Base-by-base conservation (phyloP, 92 coral and sea anemone species). In the Diadumene lineata region DNA sequence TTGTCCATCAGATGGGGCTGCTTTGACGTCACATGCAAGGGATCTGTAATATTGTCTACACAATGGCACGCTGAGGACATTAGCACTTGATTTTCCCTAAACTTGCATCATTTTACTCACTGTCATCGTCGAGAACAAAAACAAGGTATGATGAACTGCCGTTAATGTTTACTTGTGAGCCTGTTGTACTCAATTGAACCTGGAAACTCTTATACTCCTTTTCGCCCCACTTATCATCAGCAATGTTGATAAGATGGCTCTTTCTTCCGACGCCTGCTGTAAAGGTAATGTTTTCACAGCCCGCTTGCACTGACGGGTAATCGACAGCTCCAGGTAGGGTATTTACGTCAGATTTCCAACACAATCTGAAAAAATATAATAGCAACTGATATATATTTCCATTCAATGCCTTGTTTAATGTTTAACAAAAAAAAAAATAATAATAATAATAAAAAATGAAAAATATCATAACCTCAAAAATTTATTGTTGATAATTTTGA, bases 231-330 rank as follows among this genome's bases (percentile, higher is more conserved):
- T 11, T 10, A 33, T 64, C 69, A 33, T 64, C 25, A 64, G 22
- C 16, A 9, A 64, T 33, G 31, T 4, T 11, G 48, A 64, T 64
- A 19, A 26, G 29, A 22, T 26, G 24, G 29, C 17, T 34, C 48
- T 64, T 64, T 30, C 43, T 64, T 33, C 1, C 11, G 1, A 29
- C 44, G 4, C 11, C 17, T 16, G 69, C 21, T 64, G 46, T 7
- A 23, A 64, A 64, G 23, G 43, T 64, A 22, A 64, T 64, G 26
- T 27, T 29, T 22, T 1, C 19, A 29, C 69, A 64, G 44, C 22
- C 22, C 18, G 69, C 69, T 29, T 19, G 29, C 21, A 64, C 17
- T 64, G 69, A 64, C 31, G 69, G 69, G 69, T 26, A 64, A 30
- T 64, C 69, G 13, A n/a, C n/a, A n/a, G n/a, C n/a, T n/a, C 13